Evolutionary conservation across 2,888 invertebrate species (phyloP).

Genomic region (Anagyrus pseudococci): DNA sequence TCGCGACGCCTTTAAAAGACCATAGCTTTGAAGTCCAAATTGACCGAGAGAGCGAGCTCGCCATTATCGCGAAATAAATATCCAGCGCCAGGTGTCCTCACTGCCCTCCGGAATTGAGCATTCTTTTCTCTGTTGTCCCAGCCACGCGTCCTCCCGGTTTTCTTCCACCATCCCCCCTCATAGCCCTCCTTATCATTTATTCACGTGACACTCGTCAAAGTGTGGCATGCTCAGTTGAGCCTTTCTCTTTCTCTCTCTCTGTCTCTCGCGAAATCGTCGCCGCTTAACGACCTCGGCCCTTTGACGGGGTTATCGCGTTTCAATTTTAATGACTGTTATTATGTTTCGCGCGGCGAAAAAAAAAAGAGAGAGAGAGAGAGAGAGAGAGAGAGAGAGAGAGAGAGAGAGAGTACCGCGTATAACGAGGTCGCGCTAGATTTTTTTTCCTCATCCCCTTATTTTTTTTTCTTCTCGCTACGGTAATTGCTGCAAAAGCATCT

Average conservation of each 20-base stretch:
- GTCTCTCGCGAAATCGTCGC: no score
- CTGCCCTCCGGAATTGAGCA: no score
- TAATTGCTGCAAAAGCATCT: no score
- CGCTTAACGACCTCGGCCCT: conserved; percentile 11
- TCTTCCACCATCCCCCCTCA: conserved; percentile 9
- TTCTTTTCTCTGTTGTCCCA: conserved; percentile 15
- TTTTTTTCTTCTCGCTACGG: no score
- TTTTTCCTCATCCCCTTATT: no score
- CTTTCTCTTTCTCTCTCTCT: no score
- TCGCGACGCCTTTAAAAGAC: no score
- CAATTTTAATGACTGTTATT: conserved; percentile 13
- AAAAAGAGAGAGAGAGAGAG: no score
- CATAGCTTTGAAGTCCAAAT: conserved; percentile 56
- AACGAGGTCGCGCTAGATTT: no score
- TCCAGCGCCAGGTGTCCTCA: neutral
- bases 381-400: no score
- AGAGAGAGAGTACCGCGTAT: no score
- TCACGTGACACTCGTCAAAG: conserved; percentile 44
- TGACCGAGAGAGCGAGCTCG: conserved; percentile 47
- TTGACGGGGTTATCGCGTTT: conserved; percentile 20
- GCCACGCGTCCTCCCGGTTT: neutral
- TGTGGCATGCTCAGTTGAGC: conserved; percentile 6
- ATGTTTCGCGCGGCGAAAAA: conserved; percentile 4
- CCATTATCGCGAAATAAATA: conserved; percentile 48
- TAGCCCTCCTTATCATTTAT: conserved; percentile 38